These are phyloP conservation scores for Rhegmatorhina hoffmannsi DNA, from an alignment of 2,113 vertebrate species.

Conservation along the genomic window DNA sequence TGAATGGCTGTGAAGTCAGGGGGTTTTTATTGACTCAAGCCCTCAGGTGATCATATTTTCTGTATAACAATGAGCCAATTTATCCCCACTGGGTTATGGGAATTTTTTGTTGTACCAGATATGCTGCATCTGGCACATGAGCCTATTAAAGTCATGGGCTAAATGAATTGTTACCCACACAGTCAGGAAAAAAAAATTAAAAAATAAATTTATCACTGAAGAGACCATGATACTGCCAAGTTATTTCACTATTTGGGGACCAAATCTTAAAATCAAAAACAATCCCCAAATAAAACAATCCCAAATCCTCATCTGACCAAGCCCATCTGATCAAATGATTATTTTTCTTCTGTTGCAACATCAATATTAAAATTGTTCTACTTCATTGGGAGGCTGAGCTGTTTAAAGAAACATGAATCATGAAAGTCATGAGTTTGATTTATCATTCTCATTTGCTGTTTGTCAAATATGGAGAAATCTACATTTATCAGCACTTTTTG, in stretches of 20 bases:
- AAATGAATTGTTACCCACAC: background rate
- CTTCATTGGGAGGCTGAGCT: background rate
- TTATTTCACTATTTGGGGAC: background rate
- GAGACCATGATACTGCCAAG: background rate
- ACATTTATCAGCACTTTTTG: background rate
- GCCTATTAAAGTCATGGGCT: background rate
- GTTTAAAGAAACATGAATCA: background rate
- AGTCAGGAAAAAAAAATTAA: background rate
- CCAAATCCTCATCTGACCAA: background rate
- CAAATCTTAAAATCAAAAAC: background rate
- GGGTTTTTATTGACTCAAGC: background rate
- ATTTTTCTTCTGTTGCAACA: background rate
- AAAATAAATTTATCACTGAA: background rate
- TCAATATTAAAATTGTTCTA: background rate
- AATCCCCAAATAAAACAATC: background rate
- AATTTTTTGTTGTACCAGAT: background rate
- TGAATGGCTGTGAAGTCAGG: background rate
- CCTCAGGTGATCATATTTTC: constrained; percentile 33
- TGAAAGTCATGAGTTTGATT: background rate
- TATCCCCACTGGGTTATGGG: background rate
- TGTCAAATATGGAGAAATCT: background rate
- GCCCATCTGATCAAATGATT: background rate
- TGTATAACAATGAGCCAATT: constrained; percentile 12
- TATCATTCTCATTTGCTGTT: background rate
- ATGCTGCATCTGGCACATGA: background rate